Evolutionary conservation across 2,888 invertebrate genomes (phyloP).

Genomic region (Scaptodrosophila latifasciaeformis): DNA sequence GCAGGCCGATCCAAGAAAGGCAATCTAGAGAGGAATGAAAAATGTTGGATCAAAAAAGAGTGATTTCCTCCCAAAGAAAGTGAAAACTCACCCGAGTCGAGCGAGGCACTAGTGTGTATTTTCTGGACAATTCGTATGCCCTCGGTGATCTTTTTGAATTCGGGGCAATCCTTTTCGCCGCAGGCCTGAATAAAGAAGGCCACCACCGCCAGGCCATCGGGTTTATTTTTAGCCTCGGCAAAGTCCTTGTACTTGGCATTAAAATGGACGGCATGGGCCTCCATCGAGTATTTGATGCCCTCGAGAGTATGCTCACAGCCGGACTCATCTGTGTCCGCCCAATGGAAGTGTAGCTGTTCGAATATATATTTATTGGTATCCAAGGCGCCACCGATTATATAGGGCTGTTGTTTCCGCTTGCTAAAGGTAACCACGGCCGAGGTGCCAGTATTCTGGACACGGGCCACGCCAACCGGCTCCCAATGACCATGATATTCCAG

Average conservation of each 20-base stretch:
- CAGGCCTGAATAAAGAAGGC: constrained; percentile 81
- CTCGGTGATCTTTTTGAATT: constrained; percentile 78
- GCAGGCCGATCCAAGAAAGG: constrained; percentile 81
- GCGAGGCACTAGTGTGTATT: constrained; percentile 71
- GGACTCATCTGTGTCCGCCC: constrained; percentile 84
- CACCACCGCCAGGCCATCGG: constrained; percentile 83
- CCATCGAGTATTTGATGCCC: constrained; percentile 84
- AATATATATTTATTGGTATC: constrained; percentile 81
- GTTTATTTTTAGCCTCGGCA: constrained; percentile 80
- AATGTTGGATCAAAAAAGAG: background rate
- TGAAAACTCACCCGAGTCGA: constrained; percentile 75
- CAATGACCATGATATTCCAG: constrained; percentile 75
- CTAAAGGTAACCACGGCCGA: constrained; percentile 80
- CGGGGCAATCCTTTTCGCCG: constrained; percentile 78
- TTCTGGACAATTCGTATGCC: constrained; percentile 75
- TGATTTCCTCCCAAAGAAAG: too few species aligned
- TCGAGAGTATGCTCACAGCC: constrained; percentile 88
- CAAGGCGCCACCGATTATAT: constrained; percentile 80
- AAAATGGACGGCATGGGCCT: constrained; percentile 87
- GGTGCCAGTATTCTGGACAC: constrained; percentile 74
- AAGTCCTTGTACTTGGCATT: constrained; percentile 82
- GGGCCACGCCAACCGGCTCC: constrained; percentile 74
- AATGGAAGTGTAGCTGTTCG: constrained; percentile 88
- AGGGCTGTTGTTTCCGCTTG: constrained; percentile 77
- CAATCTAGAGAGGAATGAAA: constrained; percentile 76